These are phyloP conservation scores for Varroa destructor DNA, from an alignment of 1,140 invertebrate species.

Conservation along the genomic window DNA sequence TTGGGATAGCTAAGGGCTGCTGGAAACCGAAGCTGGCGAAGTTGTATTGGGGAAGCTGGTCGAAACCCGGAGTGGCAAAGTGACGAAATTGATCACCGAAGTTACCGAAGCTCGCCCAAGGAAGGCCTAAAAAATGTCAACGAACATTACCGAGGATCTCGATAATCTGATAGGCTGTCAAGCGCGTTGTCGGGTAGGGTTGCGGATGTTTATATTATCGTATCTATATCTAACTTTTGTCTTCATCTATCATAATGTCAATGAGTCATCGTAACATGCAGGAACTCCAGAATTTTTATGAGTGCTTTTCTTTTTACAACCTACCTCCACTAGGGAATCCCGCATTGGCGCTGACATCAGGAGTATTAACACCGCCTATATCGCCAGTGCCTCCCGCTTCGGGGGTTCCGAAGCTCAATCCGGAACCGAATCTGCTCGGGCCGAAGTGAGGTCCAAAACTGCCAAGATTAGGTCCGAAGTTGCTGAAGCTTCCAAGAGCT, in stretches of 20 bases:
- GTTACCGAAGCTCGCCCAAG: conserved; percentile 24
- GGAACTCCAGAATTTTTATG: background rate
- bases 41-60: conserved; percentile 4
- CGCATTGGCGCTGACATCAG: background rate
- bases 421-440: conserved; percentile 4
- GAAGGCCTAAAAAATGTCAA: conserved; percentile 15
- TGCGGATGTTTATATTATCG: too few relatives aligned
- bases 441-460: conserved; percentile 8
- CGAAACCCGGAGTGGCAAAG: conserved; percentile 1
- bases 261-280: background rate
- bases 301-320: background rate
- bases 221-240: too few relatives aligned
- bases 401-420: background rate
- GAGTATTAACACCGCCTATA: background rate
- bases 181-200: too few relatives aligned
- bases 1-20: conserved; percentile 4
- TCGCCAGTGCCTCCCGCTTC: background rate
- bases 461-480: background rate
- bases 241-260: too few relatives aligned
- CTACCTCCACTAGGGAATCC: conserved; percentile 24
- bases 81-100: background rate
- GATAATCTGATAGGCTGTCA: too few relatives aligned
- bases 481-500: background rate
- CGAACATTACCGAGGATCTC: background rate
- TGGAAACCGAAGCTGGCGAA: conserved; percentile 9